Evolutionary conservation across 2,888 invertebrate species (phyloP).

Genomic region (Polydrusus pterygomalis): DNA sequence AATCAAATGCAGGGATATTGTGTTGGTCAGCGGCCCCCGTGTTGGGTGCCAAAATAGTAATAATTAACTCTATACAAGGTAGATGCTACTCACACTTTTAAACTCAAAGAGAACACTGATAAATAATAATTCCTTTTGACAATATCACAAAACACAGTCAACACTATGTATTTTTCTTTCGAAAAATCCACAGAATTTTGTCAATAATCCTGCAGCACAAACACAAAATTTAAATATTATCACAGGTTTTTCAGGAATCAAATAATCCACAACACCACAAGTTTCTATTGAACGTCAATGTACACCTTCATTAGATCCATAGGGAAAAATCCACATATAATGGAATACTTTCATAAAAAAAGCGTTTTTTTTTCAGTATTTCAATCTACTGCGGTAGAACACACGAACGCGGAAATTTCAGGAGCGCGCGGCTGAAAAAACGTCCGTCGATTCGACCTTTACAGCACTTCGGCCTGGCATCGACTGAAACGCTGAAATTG

Average conservation of each 20-base stretch:
- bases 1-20: too few relatives aligned
- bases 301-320: neutral
- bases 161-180: neutral
- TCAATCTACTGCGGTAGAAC: slow-evolving; percentile 21
- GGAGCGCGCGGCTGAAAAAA: slow-evolving; percentile 36
- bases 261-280: slow-evolving; percentile 11
- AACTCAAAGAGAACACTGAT: neutral
- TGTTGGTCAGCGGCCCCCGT: neutral
- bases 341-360: neutral
- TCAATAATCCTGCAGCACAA: slow-evolving; percentile 17
- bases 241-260: slow-evolving; percentile 22
- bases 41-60: neutral
- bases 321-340: slow-evolving; percentile 4
- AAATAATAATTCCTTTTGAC: slow-evolving; percentile 17
- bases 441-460: slow-evolving; percentile 56
- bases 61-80: neutral
- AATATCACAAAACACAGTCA: slow-evolving; percentile 23
- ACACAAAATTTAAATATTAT: slow-evolving; percentile 22
- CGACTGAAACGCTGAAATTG: slow-evolving; percentile 62
- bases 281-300: neutral
- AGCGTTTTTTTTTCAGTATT: neutral
- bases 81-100: slow-evolving; percentile 12
- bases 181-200: slow-evolving; percentile 27
- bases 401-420: slow-evolving; percentile 44
- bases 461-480: slow-evolving; percentile 58